Percentiles rank a stretch among this genome's conserved stretches.
Evolutionary conservation across 2,113 vertebrate species (phyloP).

Genomic region (Clarias gariepinus): DNA sequence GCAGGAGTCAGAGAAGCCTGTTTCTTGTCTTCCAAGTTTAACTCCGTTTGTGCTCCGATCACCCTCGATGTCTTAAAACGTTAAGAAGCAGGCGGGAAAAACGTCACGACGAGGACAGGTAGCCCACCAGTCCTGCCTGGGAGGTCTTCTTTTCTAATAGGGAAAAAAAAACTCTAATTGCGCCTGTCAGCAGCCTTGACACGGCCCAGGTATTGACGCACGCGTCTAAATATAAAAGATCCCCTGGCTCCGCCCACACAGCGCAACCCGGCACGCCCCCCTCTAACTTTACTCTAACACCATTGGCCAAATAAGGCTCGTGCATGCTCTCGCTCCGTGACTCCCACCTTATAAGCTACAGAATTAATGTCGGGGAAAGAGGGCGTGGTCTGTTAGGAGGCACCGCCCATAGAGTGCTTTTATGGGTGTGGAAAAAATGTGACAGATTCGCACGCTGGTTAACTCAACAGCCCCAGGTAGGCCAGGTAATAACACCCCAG

Average conservation of each 20-base stretch:
- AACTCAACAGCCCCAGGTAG: background rate
- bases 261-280: constrained; percentile 17
- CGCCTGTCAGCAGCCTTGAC: constrained; percentile 57
- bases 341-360: constrained; percentile 20
- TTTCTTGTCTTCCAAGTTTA: constrained; percentile 60
- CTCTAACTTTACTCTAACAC: constrained; percentile 46
- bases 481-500: background rate
- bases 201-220: constrained; percentile 62
- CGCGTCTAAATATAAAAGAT: constrained; percentile 65
- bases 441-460: constrained; percentile 10
- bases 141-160: constrained; percentile 19
- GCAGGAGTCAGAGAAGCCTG: constrained; percentile 64
- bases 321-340: constrained; percentile 54
- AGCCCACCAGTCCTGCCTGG: constrained; percentile 27
- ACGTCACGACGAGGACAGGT: constrained; percentile 18
- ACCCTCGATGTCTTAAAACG: constrained; percentile 16
- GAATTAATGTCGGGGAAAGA: background rate
- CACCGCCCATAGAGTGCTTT: constrained; percentile 8
- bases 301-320: constrained; percentile 29
- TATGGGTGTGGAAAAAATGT: constrained; percentile 48
- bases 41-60: constrained; percentile 58
- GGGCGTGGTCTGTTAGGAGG: constrained; percentile 19
- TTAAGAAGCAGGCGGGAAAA: constrained; percentile 22
- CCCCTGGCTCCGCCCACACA: constrained; percentile 53
- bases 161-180: constrained; percentile 4